Evolutionary conservation across 2,113 vertebrate genomes (phyloP).

Genomic region (Choloepus hoffmanni): DNA sequence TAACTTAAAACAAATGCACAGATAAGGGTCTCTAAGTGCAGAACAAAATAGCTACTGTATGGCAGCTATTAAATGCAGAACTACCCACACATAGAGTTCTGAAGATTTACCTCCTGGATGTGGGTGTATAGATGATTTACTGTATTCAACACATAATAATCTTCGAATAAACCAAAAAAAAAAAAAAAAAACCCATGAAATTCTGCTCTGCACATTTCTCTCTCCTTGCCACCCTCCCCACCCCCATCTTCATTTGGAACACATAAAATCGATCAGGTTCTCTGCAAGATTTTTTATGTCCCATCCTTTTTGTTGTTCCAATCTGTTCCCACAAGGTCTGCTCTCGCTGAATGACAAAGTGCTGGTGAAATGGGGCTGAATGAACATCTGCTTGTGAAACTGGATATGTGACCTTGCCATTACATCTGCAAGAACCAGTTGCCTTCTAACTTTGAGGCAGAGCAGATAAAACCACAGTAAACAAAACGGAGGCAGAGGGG

Average conservation of each 20-base stretch:
- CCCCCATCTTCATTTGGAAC: constrained; percentile 27
- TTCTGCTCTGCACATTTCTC: constrained; percentile 72
- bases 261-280: constrained; percentile 80
- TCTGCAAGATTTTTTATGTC: constrained; percentile 80
- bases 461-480: constrained; percentile 61
- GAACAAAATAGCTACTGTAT: constrained; percentile 81
- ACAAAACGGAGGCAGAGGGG: neutral
- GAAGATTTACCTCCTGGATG: constrained; percentile 82
- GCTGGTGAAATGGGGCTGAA: constrained; percentile 83
- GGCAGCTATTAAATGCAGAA: constrained; percentile 78
- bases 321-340: constrained; percentile 81
- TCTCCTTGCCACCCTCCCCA: constrained; percentile 42
- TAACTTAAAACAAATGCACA: constrained; percentile 77
- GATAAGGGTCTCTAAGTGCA: constrained; percentile 73
- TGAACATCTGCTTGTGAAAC: constrained; percentile 86
- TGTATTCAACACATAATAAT: constrained; percentile 79
- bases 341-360: constrained; percentile 83
- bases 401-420: constrained; percentile 78
- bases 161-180: constrained; percentile 63
- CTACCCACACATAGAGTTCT: constrained; percentile 74
- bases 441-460: constrained; percentile 52
- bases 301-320: constrained; percentile 78
- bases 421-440: constrained; percentile 77
- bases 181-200: constrained; percentile 39
- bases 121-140: constrained; percentile 84